Conservation (phyloP, 2,113 vertebrate genomes). For the Otolemur garnettii region DNA sequence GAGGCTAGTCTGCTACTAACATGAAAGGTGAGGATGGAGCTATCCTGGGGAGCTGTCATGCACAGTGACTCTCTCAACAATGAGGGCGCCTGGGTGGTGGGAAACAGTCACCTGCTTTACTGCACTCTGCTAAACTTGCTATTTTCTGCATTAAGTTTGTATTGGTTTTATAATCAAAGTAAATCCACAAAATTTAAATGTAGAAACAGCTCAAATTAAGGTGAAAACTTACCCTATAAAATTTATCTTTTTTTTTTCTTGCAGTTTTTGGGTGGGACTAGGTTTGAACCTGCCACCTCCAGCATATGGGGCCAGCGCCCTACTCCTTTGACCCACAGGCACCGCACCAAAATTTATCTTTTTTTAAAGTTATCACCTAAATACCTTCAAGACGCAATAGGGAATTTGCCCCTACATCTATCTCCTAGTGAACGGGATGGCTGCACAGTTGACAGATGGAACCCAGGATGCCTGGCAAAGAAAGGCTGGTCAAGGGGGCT, state of each 20-base stretch:
- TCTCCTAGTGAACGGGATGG: not conserved
- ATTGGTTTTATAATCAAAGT: not conserved
- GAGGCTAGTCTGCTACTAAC: not conserved
- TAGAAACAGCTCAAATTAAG: conserved; percentile 2
- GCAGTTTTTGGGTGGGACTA: too few species aligned
- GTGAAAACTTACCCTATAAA: not conserved
- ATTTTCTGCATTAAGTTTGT: not conserved
- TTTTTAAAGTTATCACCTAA: not conserved
- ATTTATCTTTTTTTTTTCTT: not conserved
- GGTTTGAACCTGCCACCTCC: too few species aligned
- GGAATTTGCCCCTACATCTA: not conserved
- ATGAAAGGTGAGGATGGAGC: not conserved
- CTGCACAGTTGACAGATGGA: not conserved
- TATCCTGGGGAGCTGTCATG: too few species aligned
- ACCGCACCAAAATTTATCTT: not conserved
- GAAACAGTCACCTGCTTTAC: not conserved
- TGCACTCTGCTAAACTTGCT: not conserved
- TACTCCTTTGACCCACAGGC: too few species aligned
- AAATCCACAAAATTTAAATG: not conserved
- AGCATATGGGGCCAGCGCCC: too few species aligned
- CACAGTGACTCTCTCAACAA: not conserved
- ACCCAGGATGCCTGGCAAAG: not conserved
- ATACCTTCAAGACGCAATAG: not conserved
- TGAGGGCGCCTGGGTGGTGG: not conserved
- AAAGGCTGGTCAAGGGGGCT: too few species aligned